Evolutionary conservation across 2,797 vertebrate species (phyloP), one percentile per base, ranked within the genome.

Genomic region (Characodon lateralis): DNA sequence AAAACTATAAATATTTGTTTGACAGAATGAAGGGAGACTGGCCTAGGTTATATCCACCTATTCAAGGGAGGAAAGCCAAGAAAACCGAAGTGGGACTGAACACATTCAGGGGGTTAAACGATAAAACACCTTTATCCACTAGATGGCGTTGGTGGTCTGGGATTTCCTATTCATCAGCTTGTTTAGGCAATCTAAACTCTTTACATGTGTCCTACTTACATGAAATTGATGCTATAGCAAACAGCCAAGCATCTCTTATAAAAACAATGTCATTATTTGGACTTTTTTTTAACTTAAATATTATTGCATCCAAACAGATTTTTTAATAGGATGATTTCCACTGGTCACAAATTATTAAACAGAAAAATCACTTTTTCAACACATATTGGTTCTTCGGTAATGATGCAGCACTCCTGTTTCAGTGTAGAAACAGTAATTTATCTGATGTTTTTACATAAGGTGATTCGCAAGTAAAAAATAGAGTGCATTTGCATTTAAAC

Each of bases 91-190:
- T 63, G 18, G 9, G 1, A 3, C 58, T 63, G 2, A 9, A 66
- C 41, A 69, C 22, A 24, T n/a, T 69, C 24, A 46, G 24, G 24
- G 2, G 66, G 41, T 16, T 24, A 41, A 26, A 69, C 22, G 2
- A 13, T 70, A 14, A 51, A 63, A 41, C 65, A n/a, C 39, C 7
- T 84, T 35, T 35, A 39, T 77, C 89, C 94, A 94, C 92, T 93
- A 95, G 94, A 91, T 95, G 93, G 93, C 93, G 91, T 46, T 85
- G 74, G 88, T 63, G 86, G 89, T 92, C 91, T 89, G 91, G 68
- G 80, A 72, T 85, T 85, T 55, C 31, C 59, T 72, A 3, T 68
- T 5, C 72, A 55, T 39, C 78, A 61, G 53, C 50, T 70, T 35
- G 4, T 72, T 78, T n/a, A 50, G 26, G 48, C 8, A 65, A 31